phyloP scores from a whole-genome alignment of 2,113 vertebrate species.

The Odontophorus gujanensis region DNA sequence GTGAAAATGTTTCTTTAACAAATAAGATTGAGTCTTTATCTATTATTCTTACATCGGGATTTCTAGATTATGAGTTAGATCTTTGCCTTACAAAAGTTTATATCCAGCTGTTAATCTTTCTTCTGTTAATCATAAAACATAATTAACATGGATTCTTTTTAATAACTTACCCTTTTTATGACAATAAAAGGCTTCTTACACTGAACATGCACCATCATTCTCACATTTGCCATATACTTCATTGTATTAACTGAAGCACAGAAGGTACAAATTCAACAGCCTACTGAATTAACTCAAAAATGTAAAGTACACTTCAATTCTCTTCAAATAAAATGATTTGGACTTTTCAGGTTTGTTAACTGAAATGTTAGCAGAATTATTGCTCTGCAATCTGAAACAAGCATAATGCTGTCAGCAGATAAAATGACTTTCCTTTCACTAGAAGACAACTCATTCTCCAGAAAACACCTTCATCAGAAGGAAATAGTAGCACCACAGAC shows the following conservation, averaged over 20 bases:
- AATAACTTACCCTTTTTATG: background rate
- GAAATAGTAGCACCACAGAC: background rate
- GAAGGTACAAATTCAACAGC: no score
- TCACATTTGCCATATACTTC: background rate
- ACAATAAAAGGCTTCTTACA: background rate
- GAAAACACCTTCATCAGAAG: background rate
- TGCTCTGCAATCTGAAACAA: background rate
- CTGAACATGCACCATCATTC: background rate
- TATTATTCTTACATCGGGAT: background rate
- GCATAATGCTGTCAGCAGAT: fast-evolving
- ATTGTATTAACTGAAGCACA: no score
- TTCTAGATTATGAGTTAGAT: background rate
- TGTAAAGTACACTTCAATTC: background rate
- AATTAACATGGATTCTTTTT: no score
- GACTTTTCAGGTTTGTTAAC: background rate
- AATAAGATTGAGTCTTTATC: background rate
- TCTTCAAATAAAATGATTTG: background rate
- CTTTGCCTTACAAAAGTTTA: background rate
- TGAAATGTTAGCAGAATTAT: background rate
- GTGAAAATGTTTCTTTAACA: background rate
- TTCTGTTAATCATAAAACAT: background rate
- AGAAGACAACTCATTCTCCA: background rate
- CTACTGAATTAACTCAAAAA: background rate
- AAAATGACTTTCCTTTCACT: background rate
- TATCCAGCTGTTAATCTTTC: background rate